These are phyloP conservation scores for Poeciliopsis presidionis DNA, from an alignment of 2,797 vertebrate genomes.

Conservation along the genomic window DNA sequence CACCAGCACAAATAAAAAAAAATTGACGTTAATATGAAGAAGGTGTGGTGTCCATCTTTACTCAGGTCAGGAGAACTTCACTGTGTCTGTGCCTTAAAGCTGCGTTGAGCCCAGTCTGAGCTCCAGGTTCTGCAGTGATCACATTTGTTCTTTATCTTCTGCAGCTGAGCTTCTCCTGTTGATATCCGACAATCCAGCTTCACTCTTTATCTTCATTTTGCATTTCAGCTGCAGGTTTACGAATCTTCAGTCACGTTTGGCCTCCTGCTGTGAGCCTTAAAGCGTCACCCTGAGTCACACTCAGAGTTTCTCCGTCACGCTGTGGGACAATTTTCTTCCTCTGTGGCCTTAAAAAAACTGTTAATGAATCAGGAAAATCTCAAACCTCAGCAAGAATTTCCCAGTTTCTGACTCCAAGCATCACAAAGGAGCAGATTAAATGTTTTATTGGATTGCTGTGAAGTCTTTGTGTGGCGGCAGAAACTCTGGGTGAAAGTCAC, in stretches of 20 bases:
- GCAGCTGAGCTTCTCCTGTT: not conserved
- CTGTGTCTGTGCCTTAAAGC: slow-evolving; percentile 6
- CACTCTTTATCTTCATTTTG: not conserved
- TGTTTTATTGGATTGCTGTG: not conserved
- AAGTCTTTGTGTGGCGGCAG: slow-evolving; percentile 1
- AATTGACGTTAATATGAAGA: not conserved
- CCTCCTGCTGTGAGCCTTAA: slow-evolving; percentile 4
- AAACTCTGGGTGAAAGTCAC: slow-evolving; percentile 41
- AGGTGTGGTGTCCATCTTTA: not conserved
- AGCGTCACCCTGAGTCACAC: slow-evolving; percentile 1
- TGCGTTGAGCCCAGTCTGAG: not conserved
- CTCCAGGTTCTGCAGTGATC: not conserved
- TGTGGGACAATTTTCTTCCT: not conserved
- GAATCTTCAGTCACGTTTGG: not conserved
- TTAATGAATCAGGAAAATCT: not conserved
- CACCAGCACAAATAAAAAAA: no score
- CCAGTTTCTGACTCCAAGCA: not conserved
- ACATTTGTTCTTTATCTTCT: not conserved
- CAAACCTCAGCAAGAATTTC: not conserved
- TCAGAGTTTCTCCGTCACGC: not conserved
- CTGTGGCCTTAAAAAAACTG: not conserved
- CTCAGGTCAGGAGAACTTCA: not conserved
- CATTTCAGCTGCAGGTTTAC: not conserved
- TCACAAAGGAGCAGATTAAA: not conserved
- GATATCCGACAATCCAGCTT: not conserved